Percentiles rank a stretch among this genome's conserved stretches.
Conservation (phyloP, 2,113 vertebrate genomes). For the Trinectes maculatus region DNA sequence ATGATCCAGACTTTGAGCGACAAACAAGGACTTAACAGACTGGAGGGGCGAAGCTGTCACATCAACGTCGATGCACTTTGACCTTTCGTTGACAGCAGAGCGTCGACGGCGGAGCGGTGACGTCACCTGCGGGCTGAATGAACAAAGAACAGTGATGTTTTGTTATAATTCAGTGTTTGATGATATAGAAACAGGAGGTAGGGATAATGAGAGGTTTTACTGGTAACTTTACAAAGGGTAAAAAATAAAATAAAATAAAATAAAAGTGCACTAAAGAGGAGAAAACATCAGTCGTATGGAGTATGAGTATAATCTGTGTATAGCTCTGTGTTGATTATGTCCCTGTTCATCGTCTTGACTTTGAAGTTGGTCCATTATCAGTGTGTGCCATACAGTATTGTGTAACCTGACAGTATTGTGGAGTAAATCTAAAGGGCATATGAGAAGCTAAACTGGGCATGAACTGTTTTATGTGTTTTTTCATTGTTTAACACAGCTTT, state of each 20-base stretch:
- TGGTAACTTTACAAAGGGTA: constrained; percentile 32
- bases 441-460: background rate
- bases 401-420: constrained; percentile 53
- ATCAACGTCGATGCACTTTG: constrained; percentile 20
- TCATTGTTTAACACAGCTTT: no score
- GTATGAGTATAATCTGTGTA: constrained; percentile 57
- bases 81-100: constrained; percentile 22
- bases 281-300: constrained; percentile 47
- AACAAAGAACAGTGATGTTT: constrained; percentile 3
- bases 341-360: constrained; percentile 59
- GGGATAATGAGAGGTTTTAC: constrained; percentile 31
- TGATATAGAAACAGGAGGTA: constrained; percentile 42
- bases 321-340: constrained; percentile 51
- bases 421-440: background rate
- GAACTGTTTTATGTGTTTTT: no score
- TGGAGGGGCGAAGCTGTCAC: constrained; percentile 49
- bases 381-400: constrained; percentile 63
- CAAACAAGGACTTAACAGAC: constrained; percentile 46
- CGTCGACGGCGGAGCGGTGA: constrained; percentile 3
- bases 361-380: constrained; percentile 60
- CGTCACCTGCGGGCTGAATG: background rate
- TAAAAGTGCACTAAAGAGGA: constrained; percentile 41
- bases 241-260: constrained; percentile 37
- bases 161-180: constrained; percentile 54
- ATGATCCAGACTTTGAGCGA: constrained; percentile 35